Percentiles rank a stretch among this genome's conserved stretches.
Conservation (phyloP, 2,888 invertebrate species). For the Idaea aversata region DNA sequence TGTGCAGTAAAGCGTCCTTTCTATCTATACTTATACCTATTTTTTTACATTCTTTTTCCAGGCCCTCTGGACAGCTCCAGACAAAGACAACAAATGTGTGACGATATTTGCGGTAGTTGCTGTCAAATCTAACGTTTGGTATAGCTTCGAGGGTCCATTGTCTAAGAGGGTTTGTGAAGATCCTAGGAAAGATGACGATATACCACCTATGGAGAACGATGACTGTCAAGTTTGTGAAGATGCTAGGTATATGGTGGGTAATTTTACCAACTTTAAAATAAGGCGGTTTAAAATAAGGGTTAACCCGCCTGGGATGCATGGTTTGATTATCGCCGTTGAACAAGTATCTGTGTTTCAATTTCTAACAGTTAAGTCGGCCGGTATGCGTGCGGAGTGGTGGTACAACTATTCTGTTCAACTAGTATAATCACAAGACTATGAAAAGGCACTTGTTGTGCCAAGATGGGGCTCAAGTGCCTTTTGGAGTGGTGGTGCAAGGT, state of each 20-base stretch:
- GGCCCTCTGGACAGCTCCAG: constrained; percentile 65
- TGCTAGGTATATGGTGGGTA: constrained; percentile 62
- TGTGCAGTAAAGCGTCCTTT: constrained; percentile 2
- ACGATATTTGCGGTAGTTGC: constrained; percentile 66
- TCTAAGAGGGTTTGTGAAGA: constrained; percentile 65
- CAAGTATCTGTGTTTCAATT: too few species aligned
- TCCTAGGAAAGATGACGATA: constrained; percentile 62
- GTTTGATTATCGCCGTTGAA: background rate
- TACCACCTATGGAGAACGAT: constrained; percentile 60
- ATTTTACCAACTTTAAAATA: background rate
- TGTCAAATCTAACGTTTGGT: constrained; percentile 65
- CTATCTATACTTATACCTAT: too few species aligned
- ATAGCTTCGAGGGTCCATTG: constrained; percentile 59
- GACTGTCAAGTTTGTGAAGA: constrained; percentile 64
- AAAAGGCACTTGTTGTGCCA: too few species aligned
- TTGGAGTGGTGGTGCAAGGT: too few species aligned
- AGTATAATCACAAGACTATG: too few species aligned
- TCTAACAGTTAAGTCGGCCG: background rate
- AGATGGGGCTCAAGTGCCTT: too few species aligned
- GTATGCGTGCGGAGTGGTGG: background rate
- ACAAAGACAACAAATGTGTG: constrained; percentile 63
- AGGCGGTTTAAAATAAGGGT: background rate
- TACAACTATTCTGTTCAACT: background rate
- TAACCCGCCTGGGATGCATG: background rate
- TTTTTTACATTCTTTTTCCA: constrained; percentile 27